Base-by-base conservation (phyloP, 1,140 invertebrate species). In the Aleiodes sp. region DNA sequence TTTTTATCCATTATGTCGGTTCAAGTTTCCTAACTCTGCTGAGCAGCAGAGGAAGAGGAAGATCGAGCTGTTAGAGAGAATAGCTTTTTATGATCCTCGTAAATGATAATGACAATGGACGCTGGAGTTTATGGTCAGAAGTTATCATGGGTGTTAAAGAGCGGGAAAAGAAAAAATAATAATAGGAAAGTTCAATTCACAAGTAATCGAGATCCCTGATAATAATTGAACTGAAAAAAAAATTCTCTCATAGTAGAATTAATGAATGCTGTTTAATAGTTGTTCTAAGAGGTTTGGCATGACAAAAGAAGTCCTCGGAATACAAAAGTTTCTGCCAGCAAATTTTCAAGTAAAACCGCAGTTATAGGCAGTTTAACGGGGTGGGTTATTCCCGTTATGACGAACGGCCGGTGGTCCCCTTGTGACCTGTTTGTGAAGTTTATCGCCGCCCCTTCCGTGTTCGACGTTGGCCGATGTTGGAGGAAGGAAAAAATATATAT, bases 391-490 rank as follows among this genome's bases (percentile, higher is more conserved):
- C 68, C 59, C 28, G 67, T 67, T 72, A 72, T 72, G 71, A 72
- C 66, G 68, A 63, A 70, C 68, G 71, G 60, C 29, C 29, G 35
- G 57, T 67, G 68, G 43, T 72, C 65, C 71, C 67, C 67, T 67
- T 67, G 68, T 67, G 71, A 72, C 71, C 71, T 73, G 80, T 72
- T 79, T 68, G 76, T 76, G 78, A 83, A 78, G 76, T 78, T 82
- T 78, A 79, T 80, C 78, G 71, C 80, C 81, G 78, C 79, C 79
- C 78, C 71, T 80, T 80, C 75, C 79, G 70, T 76, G 77, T 81
- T 76, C 73, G 71, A 74, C 71, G 74, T 74, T 73, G 69, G 71
- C 67, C 70, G 70, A 75, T 71, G 74, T 68, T 73, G 71, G 70
- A 33, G 12, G 12, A 33, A 33, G 1, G n/a, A n/a, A 33, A 59